A percentile compares a stretch with the other conserved stretches of the same genome.
phyloP scores from a whole-genome alignment of 2,113 vertebrate genomes.

The Emydura subglobosa region DNA sequence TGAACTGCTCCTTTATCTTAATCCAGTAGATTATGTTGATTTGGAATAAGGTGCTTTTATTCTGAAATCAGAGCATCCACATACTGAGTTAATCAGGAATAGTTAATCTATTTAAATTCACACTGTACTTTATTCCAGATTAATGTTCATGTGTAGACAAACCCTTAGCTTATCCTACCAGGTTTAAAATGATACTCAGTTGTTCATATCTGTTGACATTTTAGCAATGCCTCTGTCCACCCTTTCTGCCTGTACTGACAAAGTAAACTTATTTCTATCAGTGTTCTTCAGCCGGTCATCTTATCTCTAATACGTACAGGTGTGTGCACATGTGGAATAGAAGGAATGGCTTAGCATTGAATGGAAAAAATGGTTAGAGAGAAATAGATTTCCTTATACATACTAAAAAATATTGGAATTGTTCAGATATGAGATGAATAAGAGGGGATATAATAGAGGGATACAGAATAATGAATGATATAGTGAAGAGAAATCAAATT shows the following conservation, averaged over 20 bases:
- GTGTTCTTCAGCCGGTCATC: background rate
- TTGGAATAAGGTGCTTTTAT: too few relatives aligned
- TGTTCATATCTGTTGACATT: background rate
- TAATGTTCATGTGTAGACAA: too few relatives aligned
- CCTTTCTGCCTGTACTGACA: background rate
- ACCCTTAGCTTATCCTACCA: background rate
- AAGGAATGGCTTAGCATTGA: background rate
- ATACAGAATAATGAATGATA: background rate
- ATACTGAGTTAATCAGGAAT: too few relatives aligned
- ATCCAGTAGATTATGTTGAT: too few relatives aligned
- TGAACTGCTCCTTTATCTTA: too few relatives aligned
- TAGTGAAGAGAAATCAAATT: background rate
- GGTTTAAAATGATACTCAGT: background rate
- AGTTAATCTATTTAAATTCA: too few relatives aligned
- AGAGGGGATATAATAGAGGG: background rate
- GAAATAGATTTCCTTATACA: background rate
- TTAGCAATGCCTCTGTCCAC: background rate
- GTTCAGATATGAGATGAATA: background rate
- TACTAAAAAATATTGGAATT: background rate
- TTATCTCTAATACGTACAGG: background rate
- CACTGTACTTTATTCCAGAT: too few relatives aligned
- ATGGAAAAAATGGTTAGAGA: background rate
- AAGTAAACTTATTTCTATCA: background rate
- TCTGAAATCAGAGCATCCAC: too few relatives aligned
- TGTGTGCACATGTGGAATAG: background rate